Conservation (phyloP, 2,888 invertebrate species). For the Lasioglossum villosulum region DNA sequence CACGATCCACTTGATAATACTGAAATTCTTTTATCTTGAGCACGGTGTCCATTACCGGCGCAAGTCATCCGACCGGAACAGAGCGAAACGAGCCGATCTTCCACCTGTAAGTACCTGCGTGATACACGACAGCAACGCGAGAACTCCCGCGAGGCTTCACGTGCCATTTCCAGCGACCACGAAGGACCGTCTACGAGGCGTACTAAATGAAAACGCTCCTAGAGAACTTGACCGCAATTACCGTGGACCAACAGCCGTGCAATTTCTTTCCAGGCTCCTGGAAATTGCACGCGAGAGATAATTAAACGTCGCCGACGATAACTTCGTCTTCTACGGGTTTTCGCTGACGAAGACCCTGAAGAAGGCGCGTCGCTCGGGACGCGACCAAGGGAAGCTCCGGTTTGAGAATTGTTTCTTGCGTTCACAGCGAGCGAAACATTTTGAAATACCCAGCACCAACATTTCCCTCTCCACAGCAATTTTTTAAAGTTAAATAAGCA, state of each 20-base stretch:
- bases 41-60: constrained; percentile 27
- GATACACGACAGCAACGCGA: constrained; percentile 9
- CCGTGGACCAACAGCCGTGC: not conserved
- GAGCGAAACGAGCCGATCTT: constrained; percentile 7
- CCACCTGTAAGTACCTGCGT: constrained; percentile 1
- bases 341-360: not conserved
- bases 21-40: constrained; percentile 21
- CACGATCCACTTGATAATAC: constrained; percentile 11
- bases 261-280: not conserved
- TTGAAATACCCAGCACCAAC: not conserved
- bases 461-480: not conserved
- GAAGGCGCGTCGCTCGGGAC: not conserved
- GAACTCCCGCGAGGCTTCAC: constrained; percentile 19
- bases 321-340: not conserved
- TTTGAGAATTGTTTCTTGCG: not conserved
- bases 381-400: not conserved
- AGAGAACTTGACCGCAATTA: constrained; percentile 17
- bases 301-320: not conserved
- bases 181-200: not conserved
- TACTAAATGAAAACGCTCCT: constrained; percentile 19
- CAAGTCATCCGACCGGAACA: constrained; percentile 3
- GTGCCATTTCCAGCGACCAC: constrained; percentile 30
- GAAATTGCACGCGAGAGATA: constrained; percentile 7
- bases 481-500: not conserved
- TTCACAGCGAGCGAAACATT: not conserved